Evolutionary conservation across 2,888 invertebrate species (phyloP).

Genomic region (Agrochola litura): DNA sequence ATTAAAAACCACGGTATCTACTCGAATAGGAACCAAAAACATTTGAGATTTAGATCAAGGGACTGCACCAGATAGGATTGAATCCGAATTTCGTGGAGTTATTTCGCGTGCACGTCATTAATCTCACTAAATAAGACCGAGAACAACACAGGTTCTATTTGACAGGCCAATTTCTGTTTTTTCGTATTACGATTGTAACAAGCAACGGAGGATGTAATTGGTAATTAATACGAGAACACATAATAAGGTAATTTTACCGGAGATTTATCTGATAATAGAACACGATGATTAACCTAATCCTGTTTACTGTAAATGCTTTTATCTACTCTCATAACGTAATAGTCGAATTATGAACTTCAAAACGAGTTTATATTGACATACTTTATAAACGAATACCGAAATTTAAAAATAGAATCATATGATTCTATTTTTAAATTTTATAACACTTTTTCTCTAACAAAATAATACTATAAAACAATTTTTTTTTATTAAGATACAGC

Average conservation of each 20-base stretch:
- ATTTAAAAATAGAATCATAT: no score
- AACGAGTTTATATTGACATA: no score
- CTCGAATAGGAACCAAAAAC: not conserved
- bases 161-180: conserved; percentile 43
- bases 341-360: no score
- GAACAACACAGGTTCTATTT: conserved; percentile 24
- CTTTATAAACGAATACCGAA: no score
- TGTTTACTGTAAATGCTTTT: conserved; percentile 8
- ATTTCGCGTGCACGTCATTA: conserved; percentile 38
- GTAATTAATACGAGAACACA: conserved; percentile 20
- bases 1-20: not conserved
- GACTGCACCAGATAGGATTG: not conserved
- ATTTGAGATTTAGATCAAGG: not conserved
- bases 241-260: not conserved
- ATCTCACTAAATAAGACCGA: conserved; percentile 38
- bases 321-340: no score
- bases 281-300: conserved; percentile 7
- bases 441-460: no score
- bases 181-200: conserved; percentile 31
- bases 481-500: no score
- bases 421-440: no score
- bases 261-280: conserved; percentile 3
- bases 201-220: conserved; percentile 29
- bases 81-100: conserved; percentile 10
- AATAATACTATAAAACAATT: no score